Evolutionary conservation across 2,888 invertebrate species (phyloP).

Genomic region (Caenorhabditis macrosperma): DNA sequence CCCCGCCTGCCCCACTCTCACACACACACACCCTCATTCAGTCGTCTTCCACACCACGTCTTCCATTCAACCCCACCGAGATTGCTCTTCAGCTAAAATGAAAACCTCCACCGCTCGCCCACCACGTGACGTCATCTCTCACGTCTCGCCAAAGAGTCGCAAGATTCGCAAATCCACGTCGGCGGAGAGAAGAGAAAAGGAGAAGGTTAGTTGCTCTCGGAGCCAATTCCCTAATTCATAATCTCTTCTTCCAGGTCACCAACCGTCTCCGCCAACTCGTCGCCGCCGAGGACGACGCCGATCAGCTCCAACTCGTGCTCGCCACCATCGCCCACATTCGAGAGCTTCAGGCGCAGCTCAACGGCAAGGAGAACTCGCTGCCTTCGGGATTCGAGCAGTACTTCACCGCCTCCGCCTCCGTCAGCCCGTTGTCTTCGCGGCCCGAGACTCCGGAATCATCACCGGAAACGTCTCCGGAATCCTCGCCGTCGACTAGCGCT

Average conservation of each 20-base stretch:
- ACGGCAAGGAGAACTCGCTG: slow-evolving; percentile 59
- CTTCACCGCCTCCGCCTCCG: slow-evolving; percentile 35
- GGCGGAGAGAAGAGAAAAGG: slow-evolving; percentile 64
- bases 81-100: slow-evolving; percentile 8
- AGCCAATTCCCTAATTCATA: background rate
- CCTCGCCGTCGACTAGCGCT: slow-evolving; percentile 17
- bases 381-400: slow-evolving; percentile 58
- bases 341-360: slow-evolving; percentile 62
- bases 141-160: slow-evolving; percentile 58
- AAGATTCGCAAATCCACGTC: slow-evolving; percentile 62
- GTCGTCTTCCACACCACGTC: background rate
- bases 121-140: slow-evolving; percentile 47
- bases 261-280: slow-evolving; percentile 62
- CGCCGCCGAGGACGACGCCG: slow-evolving; percentile 58
- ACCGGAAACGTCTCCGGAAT: slow-evolving; percentile 6
- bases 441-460: slow-evolving; percentile 22
- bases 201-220: slow-evolving; percentile 60
- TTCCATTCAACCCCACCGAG: background rate
- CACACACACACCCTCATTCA: background rate
- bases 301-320: slow-evolving; percentile 63
- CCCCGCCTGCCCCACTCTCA: background rate
- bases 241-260: slow-evolving; percentile 57
- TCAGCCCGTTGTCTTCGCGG: slow-evolving; percentile 34
- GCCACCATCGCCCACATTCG: slow-evolving; percentile 68
- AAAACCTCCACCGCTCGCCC: slow-evolving; percentile 26